Evolutionary conservation across 2,113 vertebrate species (phyloP), one percentile per base, ranked within the genome.

Genomic region (Laticauda laticaudata): DNA sequence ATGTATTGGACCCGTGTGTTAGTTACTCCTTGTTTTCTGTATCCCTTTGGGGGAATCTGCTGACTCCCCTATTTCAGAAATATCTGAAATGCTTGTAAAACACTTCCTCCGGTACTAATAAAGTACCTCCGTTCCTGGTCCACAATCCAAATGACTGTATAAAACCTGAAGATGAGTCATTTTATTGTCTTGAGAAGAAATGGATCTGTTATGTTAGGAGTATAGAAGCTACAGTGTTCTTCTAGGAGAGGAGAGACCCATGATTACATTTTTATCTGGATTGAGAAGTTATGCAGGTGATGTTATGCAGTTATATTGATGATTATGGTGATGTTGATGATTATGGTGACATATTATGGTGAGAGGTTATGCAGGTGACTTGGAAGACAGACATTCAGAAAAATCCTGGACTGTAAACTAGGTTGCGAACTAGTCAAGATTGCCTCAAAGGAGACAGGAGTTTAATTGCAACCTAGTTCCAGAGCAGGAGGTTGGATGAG

Each of bases 131-230:
- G n/a, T n/a, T n/a, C n/a, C n/a, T n/a, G n/a, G n/a, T n/a, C n/a
- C n/a, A n/a, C n/a, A n/a, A n/a, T n/a, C n/a, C n/a, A n/a, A n/a
- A n/a, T n/a, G n/a, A n/a, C n/a, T n/a, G n/a, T n/a, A n/a, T n/a
- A n/a, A n/a, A n/a, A n/a, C n/a, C n/a, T n/a, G 93, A 93, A 96
- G 93, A 95, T 94, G 51, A 95, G 95, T 94, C 90, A 92, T 57
- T 85, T 95, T 87, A 94, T 55, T 93, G 93, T 95, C 69, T 94
- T 96, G 90, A 10, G 18, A 88, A 2, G 94, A 96, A 94, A 96
- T 87, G 92, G 94, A 85, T 26, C 95, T 55, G 92, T 54, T 2
- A 92, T 93, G 92, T 94, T 43, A 9, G 91, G 92, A 93, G 14
- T 91, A 87, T 39, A 34, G 23, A 0, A 5, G 51, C 86, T n/a